These are phyloP conservation scores for Acrocephalus arundinaceus DNA, from an alignment of 2,113 vertebrate genomes.

Conservation along the genomic window DNA sequence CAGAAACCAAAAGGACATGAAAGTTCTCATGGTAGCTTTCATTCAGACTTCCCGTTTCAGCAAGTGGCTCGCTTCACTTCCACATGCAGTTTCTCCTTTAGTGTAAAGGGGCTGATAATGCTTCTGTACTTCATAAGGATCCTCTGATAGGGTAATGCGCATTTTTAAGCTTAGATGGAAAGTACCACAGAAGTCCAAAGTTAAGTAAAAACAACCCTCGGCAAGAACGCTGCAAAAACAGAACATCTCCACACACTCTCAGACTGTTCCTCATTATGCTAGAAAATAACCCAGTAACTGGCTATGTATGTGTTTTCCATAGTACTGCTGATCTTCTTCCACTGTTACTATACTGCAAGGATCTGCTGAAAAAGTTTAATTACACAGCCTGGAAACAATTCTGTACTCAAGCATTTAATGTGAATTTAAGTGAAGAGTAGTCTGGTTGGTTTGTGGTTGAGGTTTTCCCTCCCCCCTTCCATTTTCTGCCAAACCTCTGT, in stretches of 20 bases:
- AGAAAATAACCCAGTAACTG: background rate
- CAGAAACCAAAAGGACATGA: background rate
- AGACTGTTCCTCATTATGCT: background rate
- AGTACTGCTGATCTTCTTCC: background rate
- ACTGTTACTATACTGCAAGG: background rate
- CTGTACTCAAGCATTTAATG: background rate
- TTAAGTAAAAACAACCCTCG: background rate
- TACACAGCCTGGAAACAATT: background rate
- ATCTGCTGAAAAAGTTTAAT: background rate
- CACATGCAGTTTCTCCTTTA: background rate
- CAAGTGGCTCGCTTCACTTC: background rate
- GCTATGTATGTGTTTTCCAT: background rate
- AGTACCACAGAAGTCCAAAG: background rate
- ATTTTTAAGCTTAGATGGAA: background rate
- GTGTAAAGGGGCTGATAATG: background rate
- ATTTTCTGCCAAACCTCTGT: background rate
- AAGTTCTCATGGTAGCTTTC: background rate
- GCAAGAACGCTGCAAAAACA: background rate
- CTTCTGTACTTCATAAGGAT: background rate
- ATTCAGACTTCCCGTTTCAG: constrained; percentile 20
- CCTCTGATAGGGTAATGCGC: background rate
- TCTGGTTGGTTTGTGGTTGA: background rate
- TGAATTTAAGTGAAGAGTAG: background rate
- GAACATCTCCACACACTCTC: background rate
- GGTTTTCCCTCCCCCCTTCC: background rate